Evolutionary conservation across 2,888 invertebrate species (phyloP), one percentile per base, ranked within the genome.

Genomic region (Cataglyphis albicans): DNA sequence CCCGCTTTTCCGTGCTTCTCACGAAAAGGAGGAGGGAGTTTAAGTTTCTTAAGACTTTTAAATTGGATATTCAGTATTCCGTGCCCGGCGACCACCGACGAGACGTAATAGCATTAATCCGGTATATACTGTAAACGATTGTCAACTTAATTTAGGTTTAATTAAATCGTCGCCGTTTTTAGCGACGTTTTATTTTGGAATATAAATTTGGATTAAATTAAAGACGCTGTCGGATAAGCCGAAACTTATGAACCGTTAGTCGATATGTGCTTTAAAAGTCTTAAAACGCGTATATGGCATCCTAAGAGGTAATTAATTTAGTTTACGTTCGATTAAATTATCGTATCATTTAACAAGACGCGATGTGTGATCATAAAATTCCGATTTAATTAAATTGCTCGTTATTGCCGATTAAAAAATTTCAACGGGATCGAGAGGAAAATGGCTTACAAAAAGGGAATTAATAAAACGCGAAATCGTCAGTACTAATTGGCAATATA

Each of bases 71-170:
- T 78, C 78, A 44, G 72, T 70, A 78, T 80, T 80, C 78, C 78
- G 59, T 35, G 78, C 57, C 72, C 59, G 35, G 32, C 76, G 63
- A 65, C 81, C 44, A 52, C 64, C 76, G 63, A 52, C 74, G 75
- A 82, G 44, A 18, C 63, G 76, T 75, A 75, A 76, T 82, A 82
- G 68, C 81, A 41, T 83, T 83, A 83, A 83, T 81, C 70, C 82
- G 82, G n/a, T 64, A 81, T 72, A 65, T 81, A 70, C 81, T 64
- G 82, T 81, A 81, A 83, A 81, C 65, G 82, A 82, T 82, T 81
- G 83, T 83, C 68, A 72, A 73, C 81, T 82, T 78, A 78, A 83
- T 83, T 83, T 81, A 83, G 72, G 59, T 83, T 82, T 81, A 64
- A 83, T 83, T 83, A 83, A 83, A 48, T 70, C 48, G 81, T 41